phyloP scores from a whole-genome alignment of 1,140 invertebrate genomes.

The Zophobas morio region DNA sequence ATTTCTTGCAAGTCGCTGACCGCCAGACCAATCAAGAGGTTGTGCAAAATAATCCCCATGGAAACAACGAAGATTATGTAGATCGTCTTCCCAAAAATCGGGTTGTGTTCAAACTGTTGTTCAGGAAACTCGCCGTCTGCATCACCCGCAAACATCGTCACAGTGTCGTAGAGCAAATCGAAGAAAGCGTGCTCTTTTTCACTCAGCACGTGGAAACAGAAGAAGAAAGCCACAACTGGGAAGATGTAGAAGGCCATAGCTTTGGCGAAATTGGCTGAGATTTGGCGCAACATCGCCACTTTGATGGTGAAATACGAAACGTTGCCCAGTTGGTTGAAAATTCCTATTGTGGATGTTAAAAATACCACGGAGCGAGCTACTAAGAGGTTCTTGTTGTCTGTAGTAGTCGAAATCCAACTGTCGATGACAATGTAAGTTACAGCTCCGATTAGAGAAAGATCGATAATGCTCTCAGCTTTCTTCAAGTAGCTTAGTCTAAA shows the following conservation, averaged over 20 bases:
- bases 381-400: not conserved
- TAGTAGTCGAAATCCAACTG: not conserved
- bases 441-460: not conserved
- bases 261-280: not conserved
- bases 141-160: conserved; percentile 28
- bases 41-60: conserved; percentile 34
- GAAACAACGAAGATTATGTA: conserved; percentile 11
- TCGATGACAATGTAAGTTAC: no score
- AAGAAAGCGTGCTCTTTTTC: conserved; percentile 10
- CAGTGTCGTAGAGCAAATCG: conserved; percentile 7
- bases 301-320: conserved; percentile 15
- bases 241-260: conserved; percentile 20
- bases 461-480: not conserved
- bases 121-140: conserved; percentile 1
- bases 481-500: no score
- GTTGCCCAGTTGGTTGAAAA: conserved; percentile 11
- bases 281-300: not conserved
- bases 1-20: conserved; percentile 28
- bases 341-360: not conserved
- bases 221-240: conserved; percentile 3
- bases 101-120: conserved; percentile 3
- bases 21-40: conserved; percentile 24
- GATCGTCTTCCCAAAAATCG: conserved; percentile 15
- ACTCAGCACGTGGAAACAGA: conserved; percentile 1
- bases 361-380: conserved; percentile 6